Percentiles rank a stretch among this genome's conserved stretches.
These are phyloP conservation scores for Spinus olivaceus DNA, from an alignment of 2,797 vertebrate genomes.

Conservation along the genomic window DNA sequence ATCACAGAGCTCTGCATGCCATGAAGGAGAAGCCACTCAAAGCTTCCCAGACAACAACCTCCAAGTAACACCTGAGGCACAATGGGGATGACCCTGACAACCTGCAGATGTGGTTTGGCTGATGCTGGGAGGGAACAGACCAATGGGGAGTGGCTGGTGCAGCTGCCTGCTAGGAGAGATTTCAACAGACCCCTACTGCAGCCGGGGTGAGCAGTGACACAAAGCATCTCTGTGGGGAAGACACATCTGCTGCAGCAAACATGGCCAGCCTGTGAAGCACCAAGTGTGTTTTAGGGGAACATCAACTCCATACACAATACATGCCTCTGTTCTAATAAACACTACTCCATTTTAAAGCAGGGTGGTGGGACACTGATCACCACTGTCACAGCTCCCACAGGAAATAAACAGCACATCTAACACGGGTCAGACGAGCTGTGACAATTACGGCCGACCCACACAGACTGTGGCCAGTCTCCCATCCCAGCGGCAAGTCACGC, in stretches of 20 bases:
- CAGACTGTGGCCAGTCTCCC: not conserved
- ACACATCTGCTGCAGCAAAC: not conserved
- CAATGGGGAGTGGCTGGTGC: not conserved
- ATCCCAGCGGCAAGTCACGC: not conserved
- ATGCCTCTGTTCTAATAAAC: not conserved
- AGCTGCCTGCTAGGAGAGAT: not conserved
- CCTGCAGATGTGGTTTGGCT: not conserved
- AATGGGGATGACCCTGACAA: not conserved
- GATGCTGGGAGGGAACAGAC: not conserved
- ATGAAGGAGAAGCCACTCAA: not conserved
- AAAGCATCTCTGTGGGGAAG: not conserved
- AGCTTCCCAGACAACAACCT: not conserved
- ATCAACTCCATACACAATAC: not conserved
- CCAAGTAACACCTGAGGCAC: not conserved
- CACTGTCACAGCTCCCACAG: accelerated
- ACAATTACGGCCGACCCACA: not conserved
- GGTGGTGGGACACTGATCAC: not conserved
- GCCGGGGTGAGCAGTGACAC: not conserved
- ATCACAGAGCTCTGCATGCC: accelerated
- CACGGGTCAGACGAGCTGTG: not conserved
- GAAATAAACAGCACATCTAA: not conserved
- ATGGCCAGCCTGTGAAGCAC: not conserved
- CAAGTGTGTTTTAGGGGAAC: not conserved
- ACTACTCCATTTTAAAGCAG: not conserved
- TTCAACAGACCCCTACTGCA: not conserved